These are phyloP conservation scores for Bombus polaris DNA, from an alignment of 1,140 invertebrate genomes.

Conservation along the genomic window DNA sequence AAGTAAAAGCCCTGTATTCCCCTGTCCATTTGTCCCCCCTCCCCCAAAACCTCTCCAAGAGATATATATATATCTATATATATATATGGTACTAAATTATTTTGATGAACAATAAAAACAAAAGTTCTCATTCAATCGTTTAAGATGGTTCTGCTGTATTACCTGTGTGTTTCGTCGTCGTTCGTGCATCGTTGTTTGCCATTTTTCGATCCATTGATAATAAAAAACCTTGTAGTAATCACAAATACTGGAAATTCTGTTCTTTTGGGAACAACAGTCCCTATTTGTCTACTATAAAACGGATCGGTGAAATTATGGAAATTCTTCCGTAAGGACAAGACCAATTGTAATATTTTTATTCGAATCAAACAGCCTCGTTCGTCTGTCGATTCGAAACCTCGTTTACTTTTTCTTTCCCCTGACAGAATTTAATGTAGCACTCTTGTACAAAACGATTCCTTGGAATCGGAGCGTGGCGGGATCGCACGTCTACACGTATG, in stretches of 20 bases:
- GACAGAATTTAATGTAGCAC: constrained; percentile 20
- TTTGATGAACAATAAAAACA: constrained; percentile 77
- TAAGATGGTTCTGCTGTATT: constrained; percentile 54
- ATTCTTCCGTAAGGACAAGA: constrained; percentile 1
- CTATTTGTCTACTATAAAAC: not conserved
- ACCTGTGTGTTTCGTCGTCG: constrained; percentile 52
- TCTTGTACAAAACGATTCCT: constrained; percentile 34
- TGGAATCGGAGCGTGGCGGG: constrained; percentile 31
- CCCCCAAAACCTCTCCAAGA: constrained; percentile 16
- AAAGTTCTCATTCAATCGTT: constrained; percentile 70
- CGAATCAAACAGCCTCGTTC: not conserved
- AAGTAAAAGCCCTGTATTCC: not conserved
- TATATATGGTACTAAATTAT: constrained; percentile 78
- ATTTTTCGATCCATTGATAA: constrained; percentile 46
- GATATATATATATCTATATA: not conserved
- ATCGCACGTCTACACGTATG: constrained; percentile 7
- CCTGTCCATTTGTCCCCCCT: not conserved
- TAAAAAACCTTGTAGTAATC: constrained; percentile 39
- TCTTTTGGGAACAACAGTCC: constrained; percentile 16
- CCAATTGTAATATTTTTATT: not conserved
- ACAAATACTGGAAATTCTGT: constrained; percentile 36
- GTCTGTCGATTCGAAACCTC: not conserved
- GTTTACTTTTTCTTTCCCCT: not conserved
- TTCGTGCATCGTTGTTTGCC: constrained; percentile 48
- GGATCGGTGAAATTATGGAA: not conserved